Evolutionary conservation across 2,888 invertebrate genomes (phyloP), one percentile per base, ranked within the genome.

Genomic region (Epinotia nisella): DNA sequence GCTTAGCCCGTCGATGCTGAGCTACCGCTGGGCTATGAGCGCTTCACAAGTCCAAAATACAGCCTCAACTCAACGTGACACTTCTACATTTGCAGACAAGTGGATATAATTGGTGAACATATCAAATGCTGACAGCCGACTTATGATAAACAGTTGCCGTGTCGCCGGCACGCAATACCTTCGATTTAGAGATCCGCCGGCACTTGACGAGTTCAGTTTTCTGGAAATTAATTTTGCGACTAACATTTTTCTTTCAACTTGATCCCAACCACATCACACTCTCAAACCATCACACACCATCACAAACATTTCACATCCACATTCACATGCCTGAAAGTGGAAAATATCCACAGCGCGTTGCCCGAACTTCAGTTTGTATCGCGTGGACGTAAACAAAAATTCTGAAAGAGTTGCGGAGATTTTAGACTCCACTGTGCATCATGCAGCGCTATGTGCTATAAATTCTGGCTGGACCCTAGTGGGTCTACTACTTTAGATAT

Each of bases 131-230:
- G 51, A 65, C 65, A 70, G 51, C 56, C 58, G 58, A 56, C 64
- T 70, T 70, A 70, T 70, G 58, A 35, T 56, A 70, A 70, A 39
- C 70, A 64, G 58, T 58, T 29, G 45, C 56, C 61, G 62, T 62
- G 64, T 70, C 29, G 24, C 39, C 58, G 24, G 19, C 17, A 56
- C 61, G 17, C 51, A 59, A 65, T 41, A 17, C 17, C 53, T 41
- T 70, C n/a, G 49, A 58, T 71, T 62, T 58, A 64, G 70, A 41
- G 70, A 64, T 51, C 64, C 35, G 21, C 17, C 15, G 17, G n/a
- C 19, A n/a, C 3, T 4, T 9, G 21, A 66, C 13, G 5, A 2
- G 21, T 11, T 62, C 24, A 19, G 2, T n/a, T 13, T 45, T 15
- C 3, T 15, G 45, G 45, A 5, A 15, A 15, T 45, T 1, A 3